A percentile compares a stretch with the other conserved stretches of the same genome.
Conservation (phyloP, 2,113 vertebrate genomes). For the Rousettus leschenaultii region DNA sequence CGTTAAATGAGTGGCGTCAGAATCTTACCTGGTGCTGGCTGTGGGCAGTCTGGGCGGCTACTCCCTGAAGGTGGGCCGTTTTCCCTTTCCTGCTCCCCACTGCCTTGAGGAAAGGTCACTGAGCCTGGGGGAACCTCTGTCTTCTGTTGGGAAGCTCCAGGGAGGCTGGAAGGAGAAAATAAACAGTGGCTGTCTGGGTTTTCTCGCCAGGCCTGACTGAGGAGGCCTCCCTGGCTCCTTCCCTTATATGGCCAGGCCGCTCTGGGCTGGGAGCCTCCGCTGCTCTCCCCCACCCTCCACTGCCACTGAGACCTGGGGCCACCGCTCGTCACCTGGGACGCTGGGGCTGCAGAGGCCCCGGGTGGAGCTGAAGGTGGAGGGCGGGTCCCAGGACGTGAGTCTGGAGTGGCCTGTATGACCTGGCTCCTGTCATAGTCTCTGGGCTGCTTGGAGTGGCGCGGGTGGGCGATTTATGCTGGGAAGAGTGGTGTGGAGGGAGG, state of each 20-base stretch:
- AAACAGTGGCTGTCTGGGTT: slow-evolving; percentile 74
- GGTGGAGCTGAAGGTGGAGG: not conserved
- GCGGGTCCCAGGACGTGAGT: not conserved
- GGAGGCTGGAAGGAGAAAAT: slow-evolving; percentile 59
- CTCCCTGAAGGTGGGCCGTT: not conserved
- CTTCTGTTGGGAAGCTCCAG: slow-evolving; percentile 30
- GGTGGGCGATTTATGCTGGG: not conserved
- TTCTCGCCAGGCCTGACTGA: slow-evolving; percentile 54
- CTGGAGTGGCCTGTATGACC: not conserved
- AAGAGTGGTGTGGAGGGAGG: not conserved
- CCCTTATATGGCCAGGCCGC: slow-evolving; percentile 73
- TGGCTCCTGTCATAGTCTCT: not conserved
- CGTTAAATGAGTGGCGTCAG: not conserved
- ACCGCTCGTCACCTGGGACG: not conserved
- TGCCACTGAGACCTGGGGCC: not conserved
- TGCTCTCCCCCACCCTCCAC: not conserved
- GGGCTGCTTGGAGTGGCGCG: not conserved
- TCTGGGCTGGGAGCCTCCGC: slow-evolving; percentile 15
- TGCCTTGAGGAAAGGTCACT: not conserved
- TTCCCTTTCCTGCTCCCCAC: not conserved
- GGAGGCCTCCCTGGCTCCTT: slow-evolving; percentile 60
- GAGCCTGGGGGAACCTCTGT: not conserved
- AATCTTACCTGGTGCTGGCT: not conserved
- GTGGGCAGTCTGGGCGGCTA: not conserved
- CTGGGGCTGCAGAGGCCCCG: not conserved